Percentiles rank a stretch among this genome's conserved stretches.
These are phyloP conservation scores for Diplazon laetatorius DNA, from an alignment of 2,888 invertebrate genomes.

Conservation along the genomic window DNA sequence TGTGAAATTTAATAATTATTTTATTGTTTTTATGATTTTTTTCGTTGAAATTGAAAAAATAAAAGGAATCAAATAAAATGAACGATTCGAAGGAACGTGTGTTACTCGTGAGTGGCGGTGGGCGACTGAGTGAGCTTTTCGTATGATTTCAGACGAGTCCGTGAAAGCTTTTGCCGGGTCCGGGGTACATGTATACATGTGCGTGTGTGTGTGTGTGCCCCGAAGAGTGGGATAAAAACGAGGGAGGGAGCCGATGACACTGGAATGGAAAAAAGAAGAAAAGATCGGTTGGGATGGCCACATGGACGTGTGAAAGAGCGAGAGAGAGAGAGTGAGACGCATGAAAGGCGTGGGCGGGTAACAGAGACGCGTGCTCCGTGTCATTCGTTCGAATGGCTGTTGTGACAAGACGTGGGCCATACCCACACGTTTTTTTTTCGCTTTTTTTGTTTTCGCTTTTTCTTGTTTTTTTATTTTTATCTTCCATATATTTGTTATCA, in stretches of 20 bases:
- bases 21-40: not conserved
- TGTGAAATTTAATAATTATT: too few relatives aligned
- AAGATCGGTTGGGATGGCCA: constrained; percentile 21
- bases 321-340: constrained; percentile 48
- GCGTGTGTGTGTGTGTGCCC: constrained; percentile 23
- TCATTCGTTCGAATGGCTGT: constrained; percentile 76
- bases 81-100: constrained; percentile 48
- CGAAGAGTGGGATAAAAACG: constrained; percentile 55
- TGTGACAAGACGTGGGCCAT: constrained; percentile 73
- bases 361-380: constrained; percentile 76
- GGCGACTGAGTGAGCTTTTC: constrained; percentile 75
- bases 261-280: constrained; percentile 45
- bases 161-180: constrained; percentile 57
- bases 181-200: constrained; percentile 41
- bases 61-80: constrained; percentile 29
- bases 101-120: constrained; percentile 61
- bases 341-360: constrained; percentile 71
- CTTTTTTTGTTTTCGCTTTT: constrained; percentile 27
- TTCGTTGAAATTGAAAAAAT: not conserved
- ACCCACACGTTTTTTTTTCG: constrained; percentile 54
- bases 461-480: constrained; percentile 39
- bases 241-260: constrained; percentile 37
- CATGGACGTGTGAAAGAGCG: not conserved
- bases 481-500: not conserved
- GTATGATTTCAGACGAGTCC: constrained; percentile 54